Percentiles rank a stretch among this genome's conserved stretches.
These are phyloP conservation scores for Leucophenga montana DNA, from an alignment of 2,888 invertebrate genomes.

Conservation along the genomic window DNA sequence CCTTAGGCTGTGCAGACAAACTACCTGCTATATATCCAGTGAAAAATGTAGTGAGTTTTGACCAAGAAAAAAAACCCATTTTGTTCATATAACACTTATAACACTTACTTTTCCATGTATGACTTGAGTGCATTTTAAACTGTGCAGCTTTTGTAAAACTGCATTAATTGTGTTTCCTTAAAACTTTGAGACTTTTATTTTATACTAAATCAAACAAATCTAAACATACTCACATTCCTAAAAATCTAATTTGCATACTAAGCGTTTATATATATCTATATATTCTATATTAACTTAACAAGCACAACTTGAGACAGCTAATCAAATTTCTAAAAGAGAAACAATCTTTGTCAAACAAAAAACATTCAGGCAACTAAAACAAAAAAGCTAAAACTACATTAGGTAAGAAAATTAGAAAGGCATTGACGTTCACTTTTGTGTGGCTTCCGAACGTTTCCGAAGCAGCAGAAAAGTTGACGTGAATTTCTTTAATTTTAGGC, in stretches of 20 bases:
- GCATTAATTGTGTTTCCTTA: background rate
- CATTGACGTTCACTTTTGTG: no score
- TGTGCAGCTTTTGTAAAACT: slow-evolving; percentile 8
- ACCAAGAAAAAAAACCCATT: background rate
- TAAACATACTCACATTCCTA: slow-evolving; percentile 31
- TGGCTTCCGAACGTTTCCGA: no score
- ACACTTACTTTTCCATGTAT: background rate
- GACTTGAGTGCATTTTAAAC: slow-evolving; percentile 3
- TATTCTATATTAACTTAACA: slow-evolving; percentile 50
- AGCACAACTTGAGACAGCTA: slow-evolving; percentile 45
- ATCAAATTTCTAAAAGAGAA: slow-evolving; percentile 63
- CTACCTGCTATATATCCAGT: slow-evolving; percentile 30
- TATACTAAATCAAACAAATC: background rate
- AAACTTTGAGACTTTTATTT: slow-evolving; percentile 7
- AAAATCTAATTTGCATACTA: slow-evolving; percentile 26
- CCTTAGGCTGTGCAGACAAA: slow-evolving; percentile 56
- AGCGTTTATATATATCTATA: slow-evolving; percentile 10
- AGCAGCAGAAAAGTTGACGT: no score
- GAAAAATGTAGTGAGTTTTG: background rate
- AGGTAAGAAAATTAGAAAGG: no score
- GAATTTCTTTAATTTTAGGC: no score
- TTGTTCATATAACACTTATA: background rate
- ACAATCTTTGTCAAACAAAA: slow-evolving; percentile 39
- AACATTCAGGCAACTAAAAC: slow-evolving; percentile 50
- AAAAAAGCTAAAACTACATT: background rate